These are phyloP conservation scores for Spheniscus mendiculus DNA, from an alignment of 2,113 vertebrate genomes.

Conservation along the genomic window DNA sequence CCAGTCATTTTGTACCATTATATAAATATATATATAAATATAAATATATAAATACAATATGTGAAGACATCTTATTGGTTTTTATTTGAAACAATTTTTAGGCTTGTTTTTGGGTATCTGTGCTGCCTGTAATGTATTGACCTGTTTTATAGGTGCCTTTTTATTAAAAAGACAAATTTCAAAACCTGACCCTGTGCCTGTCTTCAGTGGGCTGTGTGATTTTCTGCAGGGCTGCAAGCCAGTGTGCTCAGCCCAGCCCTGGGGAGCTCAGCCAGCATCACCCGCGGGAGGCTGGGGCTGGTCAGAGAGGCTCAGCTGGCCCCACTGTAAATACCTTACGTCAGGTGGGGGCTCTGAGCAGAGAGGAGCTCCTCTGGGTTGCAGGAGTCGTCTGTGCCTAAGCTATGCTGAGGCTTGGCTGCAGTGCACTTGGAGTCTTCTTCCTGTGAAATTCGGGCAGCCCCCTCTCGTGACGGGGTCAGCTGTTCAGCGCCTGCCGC, in stretches of 20 bases:
- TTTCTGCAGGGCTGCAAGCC: background rate
- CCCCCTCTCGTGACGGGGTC: background rate
- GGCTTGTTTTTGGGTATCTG: conserved; percentile 85
- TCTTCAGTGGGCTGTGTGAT: background rate
- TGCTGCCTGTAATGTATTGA: conserved; percentile 86
- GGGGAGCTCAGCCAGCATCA: background rate
- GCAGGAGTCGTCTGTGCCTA: too few relatives aligned
- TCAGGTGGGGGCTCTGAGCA: background rate
- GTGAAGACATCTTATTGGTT: conserved; percentile 83
- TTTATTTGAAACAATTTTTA: conserved; percentile 86
- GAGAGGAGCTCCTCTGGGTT: background rate
- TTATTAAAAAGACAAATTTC: conserved; percentile 82
- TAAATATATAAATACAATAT: conserved; percentile 87
- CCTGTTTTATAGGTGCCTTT: conserved; percentile 88
- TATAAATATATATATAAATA: conserved; percentile 86
- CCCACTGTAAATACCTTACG: accelerated
- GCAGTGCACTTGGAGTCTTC: background rate
- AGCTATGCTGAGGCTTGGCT: too few relatives aligned
- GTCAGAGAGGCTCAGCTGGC: background rate
- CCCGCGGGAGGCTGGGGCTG: background rate
- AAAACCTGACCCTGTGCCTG: conserved; percentile 46
- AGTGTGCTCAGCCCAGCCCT: background rate
- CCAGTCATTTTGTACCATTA: conserved; percentile 84
- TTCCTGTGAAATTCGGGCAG: background rate
- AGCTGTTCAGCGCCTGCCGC: background rate